Conservation (phyloP, 2,113 vertebrate genomes). For the Poeciliopsis retropinna region DNA sequence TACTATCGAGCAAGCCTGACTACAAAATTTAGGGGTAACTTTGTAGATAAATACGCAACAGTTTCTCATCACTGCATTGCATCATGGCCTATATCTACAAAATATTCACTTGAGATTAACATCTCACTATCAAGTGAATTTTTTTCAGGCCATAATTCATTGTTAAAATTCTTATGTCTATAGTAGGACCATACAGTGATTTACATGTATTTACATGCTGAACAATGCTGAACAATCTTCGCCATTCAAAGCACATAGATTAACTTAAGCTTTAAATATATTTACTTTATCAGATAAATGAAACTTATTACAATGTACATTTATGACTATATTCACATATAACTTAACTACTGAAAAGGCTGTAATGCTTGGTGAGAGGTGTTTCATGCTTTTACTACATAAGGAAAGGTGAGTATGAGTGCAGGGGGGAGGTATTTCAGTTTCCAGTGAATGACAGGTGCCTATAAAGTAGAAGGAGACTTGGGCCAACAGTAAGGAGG, state of each 20-base stretch:
- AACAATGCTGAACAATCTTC: conserved; percentile 42
- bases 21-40: conserved; percentile 21
- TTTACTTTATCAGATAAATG: conserved; percentile 46
- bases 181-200: not conserved
- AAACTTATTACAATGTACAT: conserved; percentile 57
- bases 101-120: conserved; percentile 63
- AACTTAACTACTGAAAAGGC: conserved; percentile 60
- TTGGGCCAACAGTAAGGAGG: conserved; percentile 16
- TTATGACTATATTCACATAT: conserved; percentile 37
- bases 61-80: conserved; percentile 1
- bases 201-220: conserved; percentile 17
- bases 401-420: conserved; percentile 25
- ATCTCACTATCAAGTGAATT: conserved; percentile 59
- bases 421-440: conserved; percentile 16
- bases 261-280: conserved; percentile 53
- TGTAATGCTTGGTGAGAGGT: conserved; percentile 61
- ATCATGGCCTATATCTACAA: conserved; percentile 19
- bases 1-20: conserved; percentile 30
- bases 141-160: conserved; percentile 32
- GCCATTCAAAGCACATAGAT: conserved; percentile 33
- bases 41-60: conserved; percentile 22
- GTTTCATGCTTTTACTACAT: conserved; percentile 64
- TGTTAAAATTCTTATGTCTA: not conserved
- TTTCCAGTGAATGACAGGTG: conserved; percentile 48
- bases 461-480: conserved; percentile 16